Percentiles rank a stretch among this genome's conserved stretches.
Conservation (phyloP, 1,140 invertebrate species). For the Pseudachorutes palmiensis region DNA sequence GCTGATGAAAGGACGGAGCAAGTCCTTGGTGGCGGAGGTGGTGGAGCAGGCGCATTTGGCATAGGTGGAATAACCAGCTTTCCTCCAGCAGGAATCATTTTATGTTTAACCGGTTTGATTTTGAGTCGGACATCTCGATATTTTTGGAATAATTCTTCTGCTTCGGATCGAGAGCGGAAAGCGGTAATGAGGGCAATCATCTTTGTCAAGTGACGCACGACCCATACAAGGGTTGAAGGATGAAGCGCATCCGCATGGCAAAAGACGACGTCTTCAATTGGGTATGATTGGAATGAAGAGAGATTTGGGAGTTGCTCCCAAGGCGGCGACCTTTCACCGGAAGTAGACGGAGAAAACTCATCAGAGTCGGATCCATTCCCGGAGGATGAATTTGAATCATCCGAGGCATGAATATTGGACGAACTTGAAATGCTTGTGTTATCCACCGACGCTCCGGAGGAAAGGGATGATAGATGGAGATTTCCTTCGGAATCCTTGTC, state of each 20-base stretch:
- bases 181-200: conserved; percentile 36
- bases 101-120: conserved; percentile 32
- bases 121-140: conserved; percentile 34
- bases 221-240: conserved; percentile 34
- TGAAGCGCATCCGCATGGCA: conserved; percentile 36
- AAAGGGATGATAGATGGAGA: conserved; percentile 24
- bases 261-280: conserved; percentile 36
- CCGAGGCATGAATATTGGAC: conserved; percentile 26
- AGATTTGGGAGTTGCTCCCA: conserved; percentile 36
- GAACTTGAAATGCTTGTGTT: conserved; percentile 34
- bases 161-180: conserved; percentile 30
- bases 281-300: conserved; percentile 35
- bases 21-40: conserved; percentile 1
- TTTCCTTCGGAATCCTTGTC: conserved; percentile 21
- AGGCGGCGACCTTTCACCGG: conserved; percentile 17
- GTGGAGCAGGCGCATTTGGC: background rate
- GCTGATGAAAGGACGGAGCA: conserved; percentile 8
- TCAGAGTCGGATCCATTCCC: conserved; percentile 38
- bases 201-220: conserved; percentile 31
- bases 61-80: background rate
- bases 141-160: conserved; percentile 33
- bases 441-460: conserved; percentile 26
- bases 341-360: conserved; percentile 26
- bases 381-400: conserved; percentile 34
- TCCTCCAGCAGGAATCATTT: background rate